Conservation (phyloP, 2,888 invertebrate species). For the Trichopoda pennipes region DNA sequence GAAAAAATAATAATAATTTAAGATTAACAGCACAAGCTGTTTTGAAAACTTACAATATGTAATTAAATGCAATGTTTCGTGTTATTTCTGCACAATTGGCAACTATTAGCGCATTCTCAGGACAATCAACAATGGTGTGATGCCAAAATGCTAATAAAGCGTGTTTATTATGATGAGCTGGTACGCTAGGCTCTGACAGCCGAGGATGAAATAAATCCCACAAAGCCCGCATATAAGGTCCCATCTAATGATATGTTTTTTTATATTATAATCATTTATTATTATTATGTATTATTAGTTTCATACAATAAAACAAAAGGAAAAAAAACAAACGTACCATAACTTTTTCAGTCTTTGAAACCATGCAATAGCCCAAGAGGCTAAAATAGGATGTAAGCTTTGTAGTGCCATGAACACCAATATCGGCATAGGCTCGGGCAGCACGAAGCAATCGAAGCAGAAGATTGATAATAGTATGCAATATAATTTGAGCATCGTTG, state of each 20-base stretch:
- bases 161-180: slow-evolving; percentile 97
- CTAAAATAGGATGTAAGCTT: slow-evolving; percentile 96
- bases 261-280: not conserved
- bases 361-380: slow-evolving; percentile 93
- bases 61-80: slow-evolving; percentile 97
- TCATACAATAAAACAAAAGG: no score
- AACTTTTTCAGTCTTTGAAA: slow-evolving; percentile 93
- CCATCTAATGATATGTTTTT: slow-evolving; percentile 85
- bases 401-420: slow-evolving; percentile 92
- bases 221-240: slow-evolving; percentile 93
- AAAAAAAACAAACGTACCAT: slow-evolving; percentile 85
- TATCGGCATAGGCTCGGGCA: slow-evolving; percentile 92
- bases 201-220: slow-evolving; percentile 98
- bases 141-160: slow-evolving; percentile 96
- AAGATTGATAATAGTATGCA: slow-evolving; percentile 87
- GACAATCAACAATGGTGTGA: slow-evolving; percentile 94
- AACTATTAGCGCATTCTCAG: slow-evolving; percentile 94
- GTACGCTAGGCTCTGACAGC: slow-evolving; percentile 95
- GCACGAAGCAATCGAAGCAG: slow-evolving; percentile 88
- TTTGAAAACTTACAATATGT: slow-evolving; percentile 89
- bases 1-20: not conserved
- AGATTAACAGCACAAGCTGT: not conserved
- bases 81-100: slow-evolving; percentile 92
- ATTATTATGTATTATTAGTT: no score
- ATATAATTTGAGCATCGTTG: slow-evolving; percentile 83